Evolutionary conservation across 1,140 invertebrate species (phyloP).

Genomic region (Saccostrea glomerata): DNA sequence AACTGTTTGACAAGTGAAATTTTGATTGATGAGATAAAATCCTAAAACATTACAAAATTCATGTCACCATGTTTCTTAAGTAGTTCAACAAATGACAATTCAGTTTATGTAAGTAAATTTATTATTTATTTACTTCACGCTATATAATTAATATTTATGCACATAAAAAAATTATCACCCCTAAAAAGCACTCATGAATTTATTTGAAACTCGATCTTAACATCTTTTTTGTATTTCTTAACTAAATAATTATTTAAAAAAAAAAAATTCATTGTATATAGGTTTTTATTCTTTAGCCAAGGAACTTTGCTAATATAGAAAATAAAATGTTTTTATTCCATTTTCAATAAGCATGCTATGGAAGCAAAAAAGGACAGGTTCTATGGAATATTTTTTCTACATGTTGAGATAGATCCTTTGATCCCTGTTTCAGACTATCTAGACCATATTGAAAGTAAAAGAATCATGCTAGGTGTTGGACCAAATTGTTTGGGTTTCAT

Average conservation of each 20-base stretch:
- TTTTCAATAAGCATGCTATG: neutral
- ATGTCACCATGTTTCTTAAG: neutral
- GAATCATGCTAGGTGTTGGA: neutral
- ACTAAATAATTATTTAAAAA: no score
- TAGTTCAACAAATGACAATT: neutral
- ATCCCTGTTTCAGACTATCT: neutral
- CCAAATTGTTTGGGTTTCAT: neutral
- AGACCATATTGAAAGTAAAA: neutral
- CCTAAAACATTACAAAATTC: neutral
- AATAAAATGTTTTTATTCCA: neutral
- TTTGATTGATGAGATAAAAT: conserved; percentile 10
- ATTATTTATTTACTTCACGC: neutral
- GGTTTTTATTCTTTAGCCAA: no score
- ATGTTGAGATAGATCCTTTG: neutral
- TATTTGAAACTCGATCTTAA: no score
- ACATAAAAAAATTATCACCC: no score
- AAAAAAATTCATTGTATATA: no score
- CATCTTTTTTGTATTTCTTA: no score
- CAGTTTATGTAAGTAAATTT: neutral
- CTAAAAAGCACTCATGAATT: no score
- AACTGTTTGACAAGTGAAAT: neutral
- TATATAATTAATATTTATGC: no score
- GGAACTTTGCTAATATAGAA: no score
- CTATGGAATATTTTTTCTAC: neutral
- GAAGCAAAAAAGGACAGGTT: neutral